Base-by-base conservation (phyloP, 2,888 invertebrate species). In the Amiota communis region DNA sequence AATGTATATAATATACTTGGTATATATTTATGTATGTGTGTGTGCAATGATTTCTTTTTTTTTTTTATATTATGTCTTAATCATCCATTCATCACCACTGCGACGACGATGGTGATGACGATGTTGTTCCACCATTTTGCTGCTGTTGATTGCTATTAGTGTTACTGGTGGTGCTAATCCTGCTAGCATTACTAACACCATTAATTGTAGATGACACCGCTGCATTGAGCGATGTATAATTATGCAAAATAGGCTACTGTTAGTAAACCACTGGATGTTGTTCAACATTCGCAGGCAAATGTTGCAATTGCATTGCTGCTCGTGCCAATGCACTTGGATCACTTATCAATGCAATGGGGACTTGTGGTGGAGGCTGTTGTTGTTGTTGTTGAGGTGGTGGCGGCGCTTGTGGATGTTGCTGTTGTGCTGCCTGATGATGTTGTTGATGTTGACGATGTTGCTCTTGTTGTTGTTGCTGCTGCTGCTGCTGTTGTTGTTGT, bases 251-350 rank as follows among this genome's bases (percentile, higher is more conserved):
- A 72, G 81, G 86, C 86, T 87, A 84, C 80, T 86, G 87, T 87
- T 89, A 89, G 85, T 89, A 89, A 78, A 90, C 89, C 77, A 89
- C 89, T 70, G 90, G 89, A 83, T 89, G 90, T 75, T 89, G 89
- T 74, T 89, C 90, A 51, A 89, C 90, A 78, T 88, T 89, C 68
- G 87, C 82, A 74, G 89, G 89, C 81, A 89, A 81, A 82, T 89
- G 89, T 76, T 89, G 89, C 74, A 90, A 75, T 79, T 89, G 89
- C 86, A 89, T 89, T 73, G 89, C 87, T 57, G 89, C 89, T n/a
- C 89, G 85, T 46, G 89, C 89, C 81, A 89, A 78, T 65, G 86
- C 87, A 76, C 88, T 85, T 10, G 89, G 88, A 84, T 89, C 89
- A 73, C 87, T 83, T 78, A 89, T 89, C 73, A 89, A 80, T 73